A percentile compares a stretch with the other conserved stretches of the same genome.
Evolutionary conservation across 37 sponge, comb jelly and placozoan genomes (phyloP).

Genomic region (Aphrocallistes beatrix): DNA sequence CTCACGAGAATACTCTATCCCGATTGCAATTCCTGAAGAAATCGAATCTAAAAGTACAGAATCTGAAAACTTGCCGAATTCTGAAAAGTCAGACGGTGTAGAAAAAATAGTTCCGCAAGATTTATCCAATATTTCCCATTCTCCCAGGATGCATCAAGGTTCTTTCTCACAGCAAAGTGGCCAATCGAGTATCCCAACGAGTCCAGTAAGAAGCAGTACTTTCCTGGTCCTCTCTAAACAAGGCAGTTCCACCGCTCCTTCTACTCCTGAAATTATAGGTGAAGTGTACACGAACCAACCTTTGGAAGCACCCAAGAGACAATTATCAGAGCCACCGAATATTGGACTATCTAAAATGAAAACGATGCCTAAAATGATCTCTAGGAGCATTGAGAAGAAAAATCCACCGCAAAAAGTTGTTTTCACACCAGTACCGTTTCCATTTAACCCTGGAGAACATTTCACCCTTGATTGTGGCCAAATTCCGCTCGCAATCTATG

Average conservation of each 20-base stretch:
- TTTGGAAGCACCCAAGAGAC: neutral
- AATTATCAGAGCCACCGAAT: neutral
- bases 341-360: neutral
- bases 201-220: neutral
- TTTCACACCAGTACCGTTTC: neutral
- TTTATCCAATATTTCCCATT: too few species aligned
- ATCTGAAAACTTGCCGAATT: neutral
- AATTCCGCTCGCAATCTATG: slow-evolving; percentile 66
- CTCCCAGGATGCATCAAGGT: neutral
- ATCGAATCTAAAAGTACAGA: neutral
- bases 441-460: neutral
- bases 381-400: neutral
- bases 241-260: neutral
- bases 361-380: neutral
- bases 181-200: neutral
- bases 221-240: neutral
- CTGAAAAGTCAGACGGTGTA: neutral
- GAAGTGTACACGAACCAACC: neutral
- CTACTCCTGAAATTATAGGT: neutral
- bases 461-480: neutral
- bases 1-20: neutral
- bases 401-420: neutral
- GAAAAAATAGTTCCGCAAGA: neutral
- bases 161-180: neutral
- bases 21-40: neutral